Percentiles rank a stretch among this genome's conserved stretches.
These are phyloP conservation scores for Melanostigma gelatinosum DNA, from an alignment of 2,113 vertebrate genomes.

Conservation along the genomic window DNA sequence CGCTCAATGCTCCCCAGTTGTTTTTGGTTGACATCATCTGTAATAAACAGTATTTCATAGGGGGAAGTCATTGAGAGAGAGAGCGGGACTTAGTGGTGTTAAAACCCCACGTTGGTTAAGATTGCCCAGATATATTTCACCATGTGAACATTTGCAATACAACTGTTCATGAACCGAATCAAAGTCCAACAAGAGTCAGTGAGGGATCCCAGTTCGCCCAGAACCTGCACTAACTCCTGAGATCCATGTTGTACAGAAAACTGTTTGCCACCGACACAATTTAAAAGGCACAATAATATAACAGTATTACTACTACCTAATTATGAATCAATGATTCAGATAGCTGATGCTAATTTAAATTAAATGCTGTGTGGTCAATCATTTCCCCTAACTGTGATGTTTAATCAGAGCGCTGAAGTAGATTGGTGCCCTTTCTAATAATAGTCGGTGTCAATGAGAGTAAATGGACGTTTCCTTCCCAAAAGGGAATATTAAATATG, in stretches of 20 bases:
- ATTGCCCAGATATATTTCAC: too few relatives aligned
- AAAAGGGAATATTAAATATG: conserved; percentile 54
- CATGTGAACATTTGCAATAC: not conserved
- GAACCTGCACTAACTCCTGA: not conserved
- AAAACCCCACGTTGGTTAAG: not conserved
- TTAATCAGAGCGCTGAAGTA: not conserved
- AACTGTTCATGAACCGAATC: not conserved
- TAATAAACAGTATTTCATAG: not conserved
- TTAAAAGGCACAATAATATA: not conserved
- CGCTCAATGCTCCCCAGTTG: too few relatives aligned
- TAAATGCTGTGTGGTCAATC: not conserved
- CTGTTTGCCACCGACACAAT: not conserved
- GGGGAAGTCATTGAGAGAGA: not conserved
- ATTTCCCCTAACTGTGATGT: not conserved
- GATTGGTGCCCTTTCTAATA: not conserved
- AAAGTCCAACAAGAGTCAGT: not conserved
- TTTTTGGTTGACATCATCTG: not conserved
- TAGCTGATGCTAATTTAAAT: not conserved
- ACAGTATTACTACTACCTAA: not conserved
- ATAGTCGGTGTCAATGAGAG: conserved; percentile 16
- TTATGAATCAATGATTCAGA: not conserved
- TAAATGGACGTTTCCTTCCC: conserved; percentile 3
- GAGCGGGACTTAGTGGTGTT: too few relatives aligned
- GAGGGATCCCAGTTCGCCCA: not conserved
- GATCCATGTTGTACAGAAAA: not conserved